Conservation (phyloP, 2,888 invertebrate genomes). For the Siphlonurus alternatus region DNA sequence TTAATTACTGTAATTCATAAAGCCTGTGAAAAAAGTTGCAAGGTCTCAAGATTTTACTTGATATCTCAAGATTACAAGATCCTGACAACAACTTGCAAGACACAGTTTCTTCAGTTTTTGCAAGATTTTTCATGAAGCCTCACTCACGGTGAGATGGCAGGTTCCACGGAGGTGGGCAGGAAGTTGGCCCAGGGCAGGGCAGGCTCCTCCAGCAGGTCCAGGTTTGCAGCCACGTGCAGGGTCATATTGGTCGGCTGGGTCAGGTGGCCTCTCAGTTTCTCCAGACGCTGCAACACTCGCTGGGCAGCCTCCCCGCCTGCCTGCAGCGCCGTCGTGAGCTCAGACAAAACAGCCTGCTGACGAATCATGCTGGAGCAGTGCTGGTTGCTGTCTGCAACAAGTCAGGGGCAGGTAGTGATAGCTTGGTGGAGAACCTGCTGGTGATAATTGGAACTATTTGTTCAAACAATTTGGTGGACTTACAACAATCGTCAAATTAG, state of each 20-base stretch:
- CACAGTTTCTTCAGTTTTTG: too few species aligned
- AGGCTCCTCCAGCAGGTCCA: slow-evolving; percentile 35
- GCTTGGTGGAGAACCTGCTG: slow-evolving; percentile 5
- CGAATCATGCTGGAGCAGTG: slow-evolving; percentile 51
- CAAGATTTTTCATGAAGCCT: neutral
- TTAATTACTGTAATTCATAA: too few species aligned
- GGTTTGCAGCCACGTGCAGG: slow-evolving; percentile 55
- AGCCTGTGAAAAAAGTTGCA: too few species aligned
- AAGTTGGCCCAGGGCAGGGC: slow-evolving; percentile 37
- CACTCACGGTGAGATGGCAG: slow-evolving; percentile 22
- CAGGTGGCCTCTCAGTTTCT: slow-evolving; percentile 22
- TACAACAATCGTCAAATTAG: too few species aligned
- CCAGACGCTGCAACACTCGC: neutral
- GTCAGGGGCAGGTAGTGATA: slow-evolving; percentile 13
- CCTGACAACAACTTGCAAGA: too few species aligned
- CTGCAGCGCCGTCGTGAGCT: slow-evolving; percentile 24
- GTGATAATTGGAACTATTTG: slow-evolving; percentile 6
- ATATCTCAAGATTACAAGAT: too few species aligned
- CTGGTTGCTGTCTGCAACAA: slow-evolving; percentile 46
- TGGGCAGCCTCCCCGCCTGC: slow-evolving; percentile 19
- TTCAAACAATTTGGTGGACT: too few species aligned
- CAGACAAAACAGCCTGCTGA: slow-evolving; percentile 58
- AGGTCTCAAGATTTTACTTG: too few species aligned
- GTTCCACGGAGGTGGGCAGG: slow-evolving; percentile 18
- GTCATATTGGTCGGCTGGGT: slow-evolving; percentile 41